Evolutionary conservation across 2,797 vertebrate species (phyloP), one percentile per base, ranked within the genome.

Genomic region (Galagoides demidoff): DNA sequence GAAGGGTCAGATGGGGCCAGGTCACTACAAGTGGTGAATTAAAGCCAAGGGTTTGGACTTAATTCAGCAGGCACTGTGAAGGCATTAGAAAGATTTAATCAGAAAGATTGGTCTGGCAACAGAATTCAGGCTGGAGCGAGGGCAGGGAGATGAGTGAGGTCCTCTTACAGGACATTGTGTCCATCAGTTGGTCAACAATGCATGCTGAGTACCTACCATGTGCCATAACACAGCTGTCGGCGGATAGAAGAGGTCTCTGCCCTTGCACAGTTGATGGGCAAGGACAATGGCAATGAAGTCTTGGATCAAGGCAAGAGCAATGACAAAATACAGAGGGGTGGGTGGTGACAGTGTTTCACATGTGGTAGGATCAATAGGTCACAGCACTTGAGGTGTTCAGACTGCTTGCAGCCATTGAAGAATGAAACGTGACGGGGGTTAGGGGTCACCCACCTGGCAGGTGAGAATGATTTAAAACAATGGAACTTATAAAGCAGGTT

Each of bases 71-170:
- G 59, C 82, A 29, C 14, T 12, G 43, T 77, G 77, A 74, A 76
- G 17, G 66, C 79, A 85, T 78, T 61, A 27, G 52, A 61, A 57
- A 43, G 25, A 45, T 85, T 78, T 64, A 85, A 83, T 85, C 78
- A 79, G 37, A 74, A 94, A 85, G 79, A 87, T 79, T 19, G 34
- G 85, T 27, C 20, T 79, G 86, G 91, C 61, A n/a, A 61, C 31
- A 77, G 76, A 39, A 77, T 76, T 90, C 22, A 19, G 61, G 59
- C 64, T 79, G 12, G n/a, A 87, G 59, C 0, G 2, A 70, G 34
- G 87, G 68, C 22, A n/a, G 55, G 39, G 23, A 85, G 61, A 71
- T 2, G 59, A 43, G 68, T 0, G 2, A 31, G 49, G 52, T 25
- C 45, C 39, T 43, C 7, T 64, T 90, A 61, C 3, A 13, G 61